Percentiles rank a stretch among this genome's conserved stretches.
Conservation (phyloP, 2,888 invertebrate genomes). For the Xylocampa areola region DNA sequence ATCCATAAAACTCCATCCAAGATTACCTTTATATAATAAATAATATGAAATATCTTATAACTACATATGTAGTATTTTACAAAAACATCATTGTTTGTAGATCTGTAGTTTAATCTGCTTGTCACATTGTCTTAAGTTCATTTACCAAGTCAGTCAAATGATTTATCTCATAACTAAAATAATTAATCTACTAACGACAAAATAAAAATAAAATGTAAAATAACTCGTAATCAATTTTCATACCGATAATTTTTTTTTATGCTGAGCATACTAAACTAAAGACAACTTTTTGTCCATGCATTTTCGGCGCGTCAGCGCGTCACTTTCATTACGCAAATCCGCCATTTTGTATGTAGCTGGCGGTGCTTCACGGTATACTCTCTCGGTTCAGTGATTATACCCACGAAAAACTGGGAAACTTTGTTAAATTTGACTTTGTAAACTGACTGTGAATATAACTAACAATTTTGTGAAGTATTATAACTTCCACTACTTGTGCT, state of each 20-base stretch:
- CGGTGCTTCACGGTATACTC: conserved; percentile 87
- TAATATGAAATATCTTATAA: too few species aligned
- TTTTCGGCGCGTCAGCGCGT: conserved; percentile 87
- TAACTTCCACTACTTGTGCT: conserved; percentile 81
- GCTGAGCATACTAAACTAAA: conserved; percentile 62
- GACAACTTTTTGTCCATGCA: conserved; percentile 69
- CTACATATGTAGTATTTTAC: too few species aligned
- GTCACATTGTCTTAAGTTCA: too few species aligned
- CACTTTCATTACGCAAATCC: conserved; percentile 89
- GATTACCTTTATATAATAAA: too few species aligned
- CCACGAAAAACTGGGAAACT: conserved; percentile 84
- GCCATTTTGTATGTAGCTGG: conserved; percentile 90
- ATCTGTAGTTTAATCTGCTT: too few species aligned
- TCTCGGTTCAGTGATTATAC: conserved; percentile 84
- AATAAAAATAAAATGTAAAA: background rate
- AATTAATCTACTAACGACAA: too few species aligned
- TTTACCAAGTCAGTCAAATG: too few species aligned
- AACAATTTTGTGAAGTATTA: conserved; percentile 78
- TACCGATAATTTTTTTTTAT: background rate
- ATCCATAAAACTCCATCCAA: too few species aligned
- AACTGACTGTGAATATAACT: conserved; percentile 75
- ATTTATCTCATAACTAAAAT: too few species aligned
- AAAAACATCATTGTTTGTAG: too few species aligned
- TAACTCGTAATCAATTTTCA: background rate
- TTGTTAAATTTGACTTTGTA: conserved; percentile 76